phyloP scores from a whole-genome alignment of 2,113 vertebrate genomes.

The Catharus minimus region DNA sequence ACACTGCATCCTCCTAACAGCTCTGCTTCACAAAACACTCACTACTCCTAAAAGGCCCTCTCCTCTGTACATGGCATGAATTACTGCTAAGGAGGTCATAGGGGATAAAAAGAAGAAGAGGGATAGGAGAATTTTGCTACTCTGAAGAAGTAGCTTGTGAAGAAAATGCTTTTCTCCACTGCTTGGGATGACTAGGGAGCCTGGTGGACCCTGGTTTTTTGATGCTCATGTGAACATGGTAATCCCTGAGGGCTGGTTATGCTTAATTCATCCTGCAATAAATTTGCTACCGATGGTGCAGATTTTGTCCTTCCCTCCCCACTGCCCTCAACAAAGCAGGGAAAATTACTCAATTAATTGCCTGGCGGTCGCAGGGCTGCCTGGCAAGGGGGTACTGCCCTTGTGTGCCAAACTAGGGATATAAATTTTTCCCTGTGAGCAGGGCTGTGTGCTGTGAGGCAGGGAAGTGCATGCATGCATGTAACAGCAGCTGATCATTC shows the following conservation, averaged over 20 bases:
- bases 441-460: slow-evolving; percentile 76
- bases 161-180: background rate
- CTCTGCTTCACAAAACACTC: background rate
- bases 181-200: slow-evolving; percentile 43
- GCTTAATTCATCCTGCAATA: slow-evolving; percentile 7
- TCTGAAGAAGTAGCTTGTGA: background rate
- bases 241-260: slow-evolving; percentile 27
- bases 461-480: slow-evolving; percentile 84
- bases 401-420: slow-evolving; percentile 70
- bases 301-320: slow-evolving; percentile 39
- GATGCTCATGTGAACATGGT: background rate
- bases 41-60: background rate
- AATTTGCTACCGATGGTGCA: slow-evolving; percentile 6
- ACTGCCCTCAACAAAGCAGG: background rate
- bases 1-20: background rate
- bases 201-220: slow-evolving; percentile 59
- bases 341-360: slow-evolving; percentile 47
- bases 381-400: slow-evolving; percentile 19
- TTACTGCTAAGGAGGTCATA: background rate
- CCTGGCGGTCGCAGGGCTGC: background rate
- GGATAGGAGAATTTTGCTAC: background rate
- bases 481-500: slow-evolving; percentile 86
- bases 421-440: slow-evolving; percentile 81
- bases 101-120: fast-evolving
- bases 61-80: slow-evolving; percentile 7